These are phyloP conservation scores for Sterrhoptilus dennistouni DNA, from an alignment of 2,113 vertebrate genomes.

Conservation along the genomic window DNA sequence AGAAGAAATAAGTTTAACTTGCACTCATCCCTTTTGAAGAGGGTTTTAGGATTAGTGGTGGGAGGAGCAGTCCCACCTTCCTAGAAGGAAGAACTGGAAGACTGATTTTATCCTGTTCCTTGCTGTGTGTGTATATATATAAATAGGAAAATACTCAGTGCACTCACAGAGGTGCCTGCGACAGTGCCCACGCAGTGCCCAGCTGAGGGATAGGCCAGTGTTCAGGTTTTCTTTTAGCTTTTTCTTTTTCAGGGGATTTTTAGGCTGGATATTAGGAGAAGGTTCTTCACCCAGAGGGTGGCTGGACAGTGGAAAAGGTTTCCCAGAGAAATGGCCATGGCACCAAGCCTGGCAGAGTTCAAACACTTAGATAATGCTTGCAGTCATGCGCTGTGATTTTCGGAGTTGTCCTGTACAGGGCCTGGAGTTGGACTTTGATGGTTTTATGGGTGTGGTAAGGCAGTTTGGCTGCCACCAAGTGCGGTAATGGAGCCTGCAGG, in stretches of 20 bases:
- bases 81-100: neutral
- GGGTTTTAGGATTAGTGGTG: neutral
- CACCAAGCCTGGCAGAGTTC: neutral
- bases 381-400: neutral
- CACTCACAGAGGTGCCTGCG: neutral
- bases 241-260: neutral
- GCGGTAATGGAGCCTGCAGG: neutral
- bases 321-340: neutral
- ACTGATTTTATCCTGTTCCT: neutral
- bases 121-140: accelerated
- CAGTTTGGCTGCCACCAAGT: neutral
- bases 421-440: neutral
- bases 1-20: neutral
- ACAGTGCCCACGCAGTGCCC: neutral
- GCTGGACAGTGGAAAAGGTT: neutral
- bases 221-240: neutral
- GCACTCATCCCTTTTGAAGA: neutral
- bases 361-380: neutral
- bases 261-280: neutral
- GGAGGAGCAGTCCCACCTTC: neutral
- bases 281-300: neutral
- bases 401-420: neutral
- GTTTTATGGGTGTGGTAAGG: neutral
- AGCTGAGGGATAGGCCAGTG: neutral
- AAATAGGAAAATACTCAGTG: neutral